Evolutionary conservation across 2,113 vertebrate genomes (phyloP).

Genomic region (Zapornia atra): DNA sequence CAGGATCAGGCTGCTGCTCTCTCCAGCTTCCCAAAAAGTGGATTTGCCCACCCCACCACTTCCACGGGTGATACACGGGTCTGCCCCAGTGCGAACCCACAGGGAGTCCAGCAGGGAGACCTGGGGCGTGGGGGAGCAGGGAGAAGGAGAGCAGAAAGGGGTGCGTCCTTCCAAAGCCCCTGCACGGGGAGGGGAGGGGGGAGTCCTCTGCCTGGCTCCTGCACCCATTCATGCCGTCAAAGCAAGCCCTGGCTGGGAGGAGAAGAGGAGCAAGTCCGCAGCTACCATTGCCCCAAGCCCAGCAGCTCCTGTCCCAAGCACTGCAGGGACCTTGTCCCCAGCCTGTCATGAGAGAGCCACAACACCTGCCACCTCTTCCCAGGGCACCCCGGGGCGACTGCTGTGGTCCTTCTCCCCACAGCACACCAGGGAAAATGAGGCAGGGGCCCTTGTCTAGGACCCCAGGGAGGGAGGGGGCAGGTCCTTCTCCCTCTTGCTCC

Average conservation of each 20-base stretch:
- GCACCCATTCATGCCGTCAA: fast-evolving
- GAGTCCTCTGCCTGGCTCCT: not conserved
- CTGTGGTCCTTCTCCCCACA: not conserved
- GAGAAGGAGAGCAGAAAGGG: not conserved
- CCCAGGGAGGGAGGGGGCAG: not conserved
- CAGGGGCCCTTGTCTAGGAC: not conserved
- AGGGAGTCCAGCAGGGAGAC: not conserved
- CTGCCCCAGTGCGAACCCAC: not conserved
- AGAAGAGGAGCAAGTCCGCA: not conserved
- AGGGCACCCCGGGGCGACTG: not conserved
- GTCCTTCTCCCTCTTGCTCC: constrained; percentile 6
- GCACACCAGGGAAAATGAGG: not conserved
- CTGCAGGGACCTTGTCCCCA: not conserved
- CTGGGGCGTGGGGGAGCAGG: fast-evolving
- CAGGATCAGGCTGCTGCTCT: not conserved
- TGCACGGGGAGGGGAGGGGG: not conserved
- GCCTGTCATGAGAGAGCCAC: not conserved
- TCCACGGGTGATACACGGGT: not conserved
- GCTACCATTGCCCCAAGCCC: not conserved
- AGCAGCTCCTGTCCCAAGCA: not conserved
- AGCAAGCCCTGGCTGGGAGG: not conserved
- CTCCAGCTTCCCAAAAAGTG: not conserved
- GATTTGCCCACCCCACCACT: not conserved
- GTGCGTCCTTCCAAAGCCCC: not conserved
- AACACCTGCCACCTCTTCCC: not conserved